Evolutionary conservation across 2,888 invertebrate genomes (phyloP), one percentile per base, ranked within the genome.

Genomic region (Troglohyphantes excavatus): DNA sequence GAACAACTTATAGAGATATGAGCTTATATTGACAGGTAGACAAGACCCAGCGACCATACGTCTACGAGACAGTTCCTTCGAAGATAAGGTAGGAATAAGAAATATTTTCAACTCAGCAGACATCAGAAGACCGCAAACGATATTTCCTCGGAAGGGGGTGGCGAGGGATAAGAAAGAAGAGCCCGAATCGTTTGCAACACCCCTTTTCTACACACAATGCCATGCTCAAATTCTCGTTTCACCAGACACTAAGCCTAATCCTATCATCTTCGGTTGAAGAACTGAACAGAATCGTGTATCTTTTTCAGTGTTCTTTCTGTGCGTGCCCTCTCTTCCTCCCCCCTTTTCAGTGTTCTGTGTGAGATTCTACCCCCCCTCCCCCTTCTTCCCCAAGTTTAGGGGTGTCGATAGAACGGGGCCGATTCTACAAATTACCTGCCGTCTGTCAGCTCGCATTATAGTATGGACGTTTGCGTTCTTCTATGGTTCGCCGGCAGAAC

Each of bases 351-450:
- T 78, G 72, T 70, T 59, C 76, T 72, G 21, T 63, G 26, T 39
- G 19, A 26, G 23, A 6, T 3, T 13, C 61, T 68, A 5, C n/a
- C 17, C 29, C 27, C 29, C 46, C 29, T 27, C 43, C 84, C 65
- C 75, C n/a, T 59, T 19, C 13, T 2, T 39, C n/a, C 63, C 70
- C 33, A 21, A 2, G 61, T 23, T 2, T 33, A 53, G 72, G 87
- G 88, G 88, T 82, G 88, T 82, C 82, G 88, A 76, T 61, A 81
- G 76, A 68, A 29, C 43, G 59, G 81, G 87, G 65, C 87, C 63
- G 81, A 59, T 75, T 82, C 88, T 82, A 82, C 88, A 82, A 89
- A 89, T 89, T 89, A 89, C 88, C 88, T 89, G 82, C 82, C 76
- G 63, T 70, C 88, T 89, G 88, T 89, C 88, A 70, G 65, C 29